Percentiles rank a stretch among this genome's conserved stretches.
phyloP scores from a whole-genome alignment of 2,888 invertebrate species.

The Ethmia dodecea region DNA sequence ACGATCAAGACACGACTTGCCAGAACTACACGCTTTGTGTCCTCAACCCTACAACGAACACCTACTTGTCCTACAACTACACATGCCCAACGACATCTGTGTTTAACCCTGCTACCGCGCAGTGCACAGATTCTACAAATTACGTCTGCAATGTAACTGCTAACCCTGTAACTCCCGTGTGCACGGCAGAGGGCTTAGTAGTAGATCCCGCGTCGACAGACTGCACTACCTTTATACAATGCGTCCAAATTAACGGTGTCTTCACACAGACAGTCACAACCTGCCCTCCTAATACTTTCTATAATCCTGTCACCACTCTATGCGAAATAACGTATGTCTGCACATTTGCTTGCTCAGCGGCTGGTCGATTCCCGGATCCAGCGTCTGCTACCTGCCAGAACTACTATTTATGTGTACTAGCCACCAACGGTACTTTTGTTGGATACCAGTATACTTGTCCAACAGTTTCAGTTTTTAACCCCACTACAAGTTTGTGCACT shows the following conservation, averaged over 20 bases:
- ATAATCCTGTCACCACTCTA: constrained; percentile 45
- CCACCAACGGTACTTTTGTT: constrained; percentile 34
- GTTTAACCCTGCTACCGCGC: constrained; percentile 45
- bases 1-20: constrained; percentile 54
- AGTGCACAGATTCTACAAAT: constrained; percentile 45
- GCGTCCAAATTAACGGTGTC: constrained; percentile 42
- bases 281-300: constrained; percentile 48
- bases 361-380: constrained; percentile 55
- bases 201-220: constrained; percentile 44
- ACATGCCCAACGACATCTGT: constrained; percentile 57
- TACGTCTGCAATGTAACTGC: constrained; percentile 42
- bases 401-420: constrained; percentile 54
- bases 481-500: constrained; percentile 47
- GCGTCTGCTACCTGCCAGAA: constrained; percentile 52
- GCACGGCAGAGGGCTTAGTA: constrained; percentile 47
- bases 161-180: constrained; percentile 29
- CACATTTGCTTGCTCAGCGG: constrained; percentile 45
- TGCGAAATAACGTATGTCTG: constrained; percentile 54
- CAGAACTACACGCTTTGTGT: constrained; percentile 60
- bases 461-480: constrained; percentile 55
- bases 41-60: constrained; percentile 26
- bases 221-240: constrained; percentile 51
- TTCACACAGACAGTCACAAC: constrained; percentile 37
- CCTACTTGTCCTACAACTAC: constrained; percentile 48
- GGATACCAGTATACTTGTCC: constrained; percentile 60